Base-by-base conservation (phyloP, 2,888 invertebrate genomes). In the Ormyrus thymus region DNA sequence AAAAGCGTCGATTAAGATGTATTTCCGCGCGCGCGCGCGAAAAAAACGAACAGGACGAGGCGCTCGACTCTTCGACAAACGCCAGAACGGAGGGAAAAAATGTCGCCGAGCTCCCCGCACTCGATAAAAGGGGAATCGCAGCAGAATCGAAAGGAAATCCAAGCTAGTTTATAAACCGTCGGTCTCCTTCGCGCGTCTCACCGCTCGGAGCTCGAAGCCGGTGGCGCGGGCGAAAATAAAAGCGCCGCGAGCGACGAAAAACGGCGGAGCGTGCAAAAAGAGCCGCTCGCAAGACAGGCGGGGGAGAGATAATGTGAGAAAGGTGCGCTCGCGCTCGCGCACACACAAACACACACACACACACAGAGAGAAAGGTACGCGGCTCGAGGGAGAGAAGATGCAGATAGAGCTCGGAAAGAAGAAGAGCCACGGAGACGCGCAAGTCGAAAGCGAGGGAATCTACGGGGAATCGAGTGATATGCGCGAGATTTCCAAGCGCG, bases 301-400 rank as follows among this genome's bases (percentile, higher is more conserved):
- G 51, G 46, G 15, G 29, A 10, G 59, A 72, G 65, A 76, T 71
- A 71, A 76, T 51, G 76, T 53, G 76, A 65, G 76, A 76, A 71
- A 76, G 50, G 74, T 61, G 79, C 64, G 55, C 61, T 64, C 62
- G 69, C 61, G 53, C 68, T 53, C 46, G 61, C 29, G 4, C 29
- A 29, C 29, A 29, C 29, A 29, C 29, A 74, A 70, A 70, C 68
- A 65, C 59, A 73, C 65, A 61, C 69, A 65, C 76, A 78, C 66
- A 81, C 65, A 62, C 65, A 71, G 58, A 73, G 77, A 77, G 62
- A 59, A 58, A 78, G 65, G 68, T 53, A 15, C 56, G 70, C 56
- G n/a, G 55, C 61, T 62, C 59, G n/a, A 68, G 71, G 50, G 51
- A 62, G 64, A 13, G 56, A 70, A 6, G 58, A 56, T 66, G 73